phyloP scores from a whole-genome alignment of 2,888 invertebrate species.

The Exocentrus adspersus region DNA sequence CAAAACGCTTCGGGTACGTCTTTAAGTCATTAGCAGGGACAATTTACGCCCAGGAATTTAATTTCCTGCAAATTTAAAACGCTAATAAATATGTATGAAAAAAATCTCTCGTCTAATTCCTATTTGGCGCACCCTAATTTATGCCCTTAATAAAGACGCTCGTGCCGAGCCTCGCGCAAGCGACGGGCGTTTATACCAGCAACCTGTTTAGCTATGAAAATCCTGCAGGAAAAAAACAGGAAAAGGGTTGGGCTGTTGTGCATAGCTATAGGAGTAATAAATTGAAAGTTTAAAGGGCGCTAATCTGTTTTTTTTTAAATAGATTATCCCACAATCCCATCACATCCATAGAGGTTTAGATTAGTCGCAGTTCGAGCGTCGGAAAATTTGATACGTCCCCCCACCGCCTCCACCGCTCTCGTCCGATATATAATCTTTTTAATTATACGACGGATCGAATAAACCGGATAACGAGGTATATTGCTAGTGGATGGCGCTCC shows the following conservation, averaged over 20 bases:
- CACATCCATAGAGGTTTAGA: too few relatives aligned
- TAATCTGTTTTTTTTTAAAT: too few relatives aligned
- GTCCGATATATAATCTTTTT: too few relatives aligned
- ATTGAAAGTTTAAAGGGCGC: slow-evolving; percentile 15
- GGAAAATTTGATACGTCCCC: too few relatives aligned
- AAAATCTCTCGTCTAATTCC: background rate
- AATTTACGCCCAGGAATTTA: background rate
- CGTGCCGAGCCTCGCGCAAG: too few relatives aligned
- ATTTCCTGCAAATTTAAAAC: background rate
- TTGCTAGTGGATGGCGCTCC: background rate
- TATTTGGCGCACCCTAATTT: slow-evolving; percentile 10
- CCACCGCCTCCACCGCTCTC: too few relatives aligned
- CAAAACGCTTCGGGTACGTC: too few relatives aligned
- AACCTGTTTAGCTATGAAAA: slow-evolving; percentile 13
- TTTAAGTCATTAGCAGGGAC: too few relatives aligned
- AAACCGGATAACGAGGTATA: too few relatives aligned
- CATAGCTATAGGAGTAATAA: slow-evolving; percentile 13
- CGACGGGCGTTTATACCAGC: background rate
- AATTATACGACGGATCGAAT: too few relatives aligned
- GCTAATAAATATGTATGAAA: slow-evolving; percentile 2
- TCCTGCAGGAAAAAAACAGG: slow-evolving; percentile 6
- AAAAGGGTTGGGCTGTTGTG: slow-evolving; percentile 13
- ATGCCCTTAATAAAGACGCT: slow-evolving; percentile 6
- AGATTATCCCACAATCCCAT: too few relatives aligned
- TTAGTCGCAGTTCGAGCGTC: too few relatives aligned